A percentile compares a stretch with the other conserved stretches of the same genome.
phyloP scores from a whole-genome alignment of 2,888 invertebrate species.

The Leptothorax acervorum region DNA sequence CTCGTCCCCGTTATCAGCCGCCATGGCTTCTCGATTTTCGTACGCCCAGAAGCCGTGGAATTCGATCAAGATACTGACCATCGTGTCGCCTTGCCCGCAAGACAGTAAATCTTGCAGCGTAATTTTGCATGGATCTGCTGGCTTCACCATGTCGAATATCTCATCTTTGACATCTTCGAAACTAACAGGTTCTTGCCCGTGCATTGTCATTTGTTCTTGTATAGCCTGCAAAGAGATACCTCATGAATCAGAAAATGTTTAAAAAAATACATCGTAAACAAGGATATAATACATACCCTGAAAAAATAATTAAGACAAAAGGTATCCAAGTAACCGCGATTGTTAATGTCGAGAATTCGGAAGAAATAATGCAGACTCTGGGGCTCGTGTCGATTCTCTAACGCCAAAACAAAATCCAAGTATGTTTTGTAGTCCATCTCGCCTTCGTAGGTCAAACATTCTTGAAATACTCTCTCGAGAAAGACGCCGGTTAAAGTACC shows the following conservation, averaged over 20 bases:
- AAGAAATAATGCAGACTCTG: slow-evolving; percentile 97
- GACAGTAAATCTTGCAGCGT: slow-evolving; percentile 94
- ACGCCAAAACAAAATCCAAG: slow-evolving; percentile 96
- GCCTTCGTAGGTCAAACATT: slow-evolving; percentile 97
- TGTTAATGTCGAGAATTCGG: slow-evolving; percentile 95
- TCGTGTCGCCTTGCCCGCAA: slow-evolving; percentile 96
- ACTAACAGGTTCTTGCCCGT: slow-evolving; percentile 95
- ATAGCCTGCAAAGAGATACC: slow-evolving; percentile 89
- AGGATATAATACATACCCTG: slow-evolving; percentile 87
- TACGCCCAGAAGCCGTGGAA: slow-evolving; percentile 99
- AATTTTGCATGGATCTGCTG: slow-evolving; percentile 93
- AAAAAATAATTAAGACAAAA: slow-evolving; percentile 98
- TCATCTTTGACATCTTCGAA: slow-evolving; percentile 99
- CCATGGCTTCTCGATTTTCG: slow-evolving; percentile 95
- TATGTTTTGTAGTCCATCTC: slow-evolving; percentile 99
- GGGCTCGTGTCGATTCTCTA: slow-evolving; percentile 96
- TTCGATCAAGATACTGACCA: slow-evolving; percentile 97
- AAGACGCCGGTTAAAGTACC: slow-evolving; percentile 97
- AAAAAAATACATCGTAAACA: slow-evolving; percentile 2
- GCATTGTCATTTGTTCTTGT: slow-evolving; percentile 95
- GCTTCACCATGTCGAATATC: slow-evolving; percentile 99
- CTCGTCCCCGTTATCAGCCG: slow-evolving; percentile 87
- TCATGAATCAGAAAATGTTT: background rate
- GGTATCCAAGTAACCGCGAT: slow-evolving; percentile 94
- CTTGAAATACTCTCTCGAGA: slow-evolving; percentile 97